A percentile compares a stretch with the other conserved stretches of the same genome.
Conservation (phyloP, 1,140 invertebrate species). For the Ladona fulva region DNA sequence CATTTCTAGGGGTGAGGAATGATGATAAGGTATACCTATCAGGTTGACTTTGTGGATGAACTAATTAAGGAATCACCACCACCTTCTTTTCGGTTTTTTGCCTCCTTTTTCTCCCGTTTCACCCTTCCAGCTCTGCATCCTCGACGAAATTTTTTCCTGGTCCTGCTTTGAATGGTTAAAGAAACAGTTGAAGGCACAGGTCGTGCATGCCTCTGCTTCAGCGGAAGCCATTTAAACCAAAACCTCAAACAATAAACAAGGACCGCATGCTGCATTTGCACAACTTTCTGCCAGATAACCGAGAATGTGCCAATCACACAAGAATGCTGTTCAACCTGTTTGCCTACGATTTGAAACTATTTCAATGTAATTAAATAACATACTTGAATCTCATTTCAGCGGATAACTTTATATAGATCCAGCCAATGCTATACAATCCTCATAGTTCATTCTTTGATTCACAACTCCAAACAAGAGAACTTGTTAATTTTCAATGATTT, state of each 20-base stretch:
- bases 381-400: too few relatives aligned
- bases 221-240: neutral
- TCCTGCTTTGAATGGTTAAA: constrained; percentile 1
- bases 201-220: neutral
- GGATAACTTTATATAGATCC: too few relatives aligned
- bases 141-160: neutral
- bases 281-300: neutral
- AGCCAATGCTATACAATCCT: too few relatives aligned
- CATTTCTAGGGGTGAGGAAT: neutral
- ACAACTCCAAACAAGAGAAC: too few relatives aligned
- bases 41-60: neutral
- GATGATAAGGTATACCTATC: neutral
- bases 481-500: too few relatives aligned
- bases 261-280: neutral
- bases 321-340: too few relatives aligned
- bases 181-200: neutral
- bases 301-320: too few relatives aligned
- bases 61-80: neutral
- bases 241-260: neutral
- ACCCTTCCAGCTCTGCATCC: neutral
- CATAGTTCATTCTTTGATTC: too few relatives aligned
- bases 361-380: too few relatives aligned
- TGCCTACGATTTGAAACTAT: too few relatives aligned
- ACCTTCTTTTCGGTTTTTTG: neutral
- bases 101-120: constrained; percentile 2